Conservation (phyloP, 37 sponge, comb jelly and placozoan species). For the Hormiphora californensis region DNA sequence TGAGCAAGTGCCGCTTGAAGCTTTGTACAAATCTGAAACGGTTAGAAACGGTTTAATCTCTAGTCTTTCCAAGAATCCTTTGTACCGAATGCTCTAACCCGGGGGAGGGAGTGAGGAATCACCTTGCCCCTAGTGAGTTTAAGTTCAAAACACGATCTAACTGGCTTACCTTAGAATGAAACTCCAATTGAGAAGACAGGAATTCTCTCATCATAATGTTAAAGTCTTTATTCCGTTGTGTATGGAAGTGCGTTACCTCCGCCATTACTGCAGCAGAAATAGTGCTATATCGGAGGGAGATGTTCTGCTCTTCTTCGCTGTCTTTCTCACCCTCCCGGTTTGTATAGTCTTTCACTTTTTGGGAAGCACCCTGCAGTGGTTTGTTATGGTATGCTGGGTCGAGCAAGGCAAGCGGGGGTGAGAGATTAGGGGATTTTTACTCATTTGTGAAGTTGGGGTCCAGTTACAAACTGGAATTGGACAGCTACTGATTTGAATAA, state of each 20-base stretch:
- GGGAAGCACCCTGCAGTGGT: conserved; percentile 27
- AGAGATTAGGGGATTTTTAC: too few species aligned
- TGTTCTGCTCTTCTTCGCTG: conserved; percentile 25
- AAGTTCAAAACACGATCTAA: not conserved
- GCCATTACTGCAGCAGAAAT: conserved; percentile 58
- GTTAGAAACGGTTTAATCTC: too few species aligned
- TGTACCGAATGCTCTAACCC: too few species aligned
- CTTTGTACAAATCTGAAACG: not conserved
- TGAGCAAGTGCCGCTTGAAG: not conserved
- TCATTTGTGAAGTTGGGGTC: too few species aligned
- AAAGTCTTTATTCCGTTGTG: conserved; percentile 77
- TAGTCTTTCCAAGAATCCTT: too few species aligned
- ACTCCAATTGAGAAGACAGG: conserved; percentile 70
- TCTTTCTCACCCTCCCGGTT: conserved; percentile 26
- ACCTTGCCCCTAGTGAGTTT: too few species aligned
- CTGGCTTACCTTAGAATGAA: conserved; percentile 69
- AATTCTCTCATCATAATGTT: conserved; percentile 68
- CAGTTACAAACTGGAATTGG: too few species aligned
- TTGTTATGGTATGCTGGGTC: too few species aligned
- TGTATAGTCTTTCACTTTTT: conserved; percentile 43
- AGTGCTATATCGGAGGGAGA: conserved; percentile 31
- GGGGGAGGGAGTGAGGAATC: too few species aligned
- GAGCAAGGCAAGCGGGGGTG: too few species aligned
- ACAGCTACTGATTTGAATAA: too few species aligned
- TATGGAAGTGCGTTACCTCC: conserved; percentile 86